A percentile compares a stretch with the other conserved stretches of the same genome.
These are phyloP conservation scores for Pungitius pungitius DNA, from an alignment of 2,113 vertebrate genomes.

Conservation along the genomic window DNA sequence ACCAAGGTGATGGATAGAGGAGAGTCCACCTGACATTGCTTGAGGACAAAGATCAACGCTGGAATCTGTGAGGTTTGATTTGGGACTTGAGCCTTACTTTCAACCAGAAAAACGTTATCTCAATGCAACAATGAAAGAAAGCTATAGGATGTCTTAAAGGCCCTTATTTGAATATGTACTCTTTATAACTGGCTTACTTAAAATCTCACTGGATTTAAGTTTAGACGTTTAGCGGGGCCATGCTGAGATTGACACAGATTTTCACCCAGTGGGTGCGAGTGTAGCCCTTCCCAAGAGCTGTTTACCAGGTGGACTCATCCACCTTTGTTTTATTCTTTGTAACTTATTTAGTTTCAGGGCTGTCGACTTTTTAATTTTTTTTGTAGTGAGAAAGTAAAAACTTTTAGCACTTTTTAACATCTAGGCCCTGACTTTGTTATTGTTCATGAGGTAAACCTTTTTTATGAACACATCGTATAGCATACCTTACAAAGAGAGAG, in stretches of 20 bases:
- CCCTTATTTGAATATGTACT: neutral
- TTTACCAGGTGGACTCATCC: neutral
- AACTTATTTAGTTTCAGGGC: neutral
- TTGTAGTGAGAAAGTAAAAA: neutral
- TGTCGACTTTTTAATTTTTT: neutral
- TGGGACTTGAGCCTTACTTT: neutral
- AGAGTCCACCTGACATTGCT: neutral
- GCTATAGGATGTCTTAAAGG: neutral
- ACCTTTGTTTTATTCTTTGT: no score
- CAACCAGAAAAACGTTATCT: neutral
- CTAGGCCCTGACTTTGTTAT: no score
- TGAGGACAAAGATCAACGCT: neutral
- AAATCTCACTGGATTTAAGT: constrained; percentile 16
- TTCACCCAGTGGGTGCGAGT: neutral
- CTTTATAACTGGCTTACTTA: neutral
- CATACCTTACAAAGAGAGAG: no score
- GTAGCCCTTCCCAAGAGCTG: neutral
- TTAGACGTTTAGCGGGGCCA: neutral
- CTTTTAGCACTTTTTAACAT: no score
- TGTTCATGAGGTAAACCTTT: no score
- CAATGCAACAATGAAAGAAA: neutral
- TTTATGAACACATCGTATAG: no score
- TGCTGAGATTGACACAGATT: neutral
- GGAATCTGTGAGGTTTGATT: neutral
- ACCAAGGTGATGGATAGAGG: neutral